phyloP scores from a whole-genome alignment of 2,113 vertebrate species.

The Callopanchax toddi region DNA sequence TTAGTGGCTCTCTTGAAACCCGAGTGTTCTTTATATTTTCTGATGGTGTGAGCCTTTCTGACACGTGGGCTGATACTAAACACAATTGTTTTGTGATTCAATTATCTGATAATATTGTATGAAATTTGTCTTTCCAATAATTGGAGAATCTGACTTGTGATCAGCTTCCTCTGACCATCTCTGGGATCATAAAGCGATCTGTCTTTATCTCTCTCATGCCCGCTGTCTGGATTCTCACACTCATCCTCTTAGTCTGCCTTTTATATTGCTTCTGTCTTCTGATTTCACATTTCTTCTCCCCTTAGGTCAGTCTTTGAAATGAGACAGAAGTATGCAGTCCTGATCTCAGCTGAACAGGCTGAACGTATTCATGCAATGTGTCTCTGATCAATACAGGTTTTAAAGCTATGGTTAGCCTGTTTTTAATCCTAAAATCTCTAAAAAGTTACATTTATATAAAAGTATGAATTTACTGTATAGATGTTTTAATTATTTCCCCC shows the following conservation, averaged over 20 bases:
- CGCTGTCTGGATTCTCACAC: conserved; percentile 2
- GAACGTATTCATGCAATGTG: too few relatives aligned
- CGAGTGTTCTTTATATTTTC: conserved; percentile 53
- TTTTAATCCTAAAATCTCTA: too few relatives aligned
- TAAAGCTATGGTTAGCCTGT: too few relatives aligned
- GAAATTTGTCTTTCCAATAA: conserved; percentile 59
- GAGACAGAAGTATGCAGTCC: background rate
- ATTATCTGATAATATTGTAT: conserved; percentile 83
- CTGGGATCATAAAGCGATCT: conserved; percentile 52
- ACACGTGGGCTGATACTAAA: conserved; percentile 55
- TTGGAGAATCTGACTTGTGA: conserved; percentile 55
- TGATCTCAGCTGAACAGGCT: background rate
- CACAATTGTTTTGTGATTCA: conserved; percentile 76
- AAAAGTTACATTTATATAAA: too few relatives aligned
- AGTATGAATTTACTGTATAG: too few relatives aligned
- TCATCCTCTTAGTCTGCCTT: conserved; percentile 45
- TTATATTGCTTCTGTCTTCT: conserved; percentile 45
- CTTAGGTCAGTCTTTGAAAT: conserved; percentile 32
- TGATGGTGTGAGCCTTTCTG: conserved; percentile 56
- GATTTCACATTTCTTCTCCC: conserved; percentile 21
- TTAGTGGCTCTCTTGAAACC: conserved; percentile 32
- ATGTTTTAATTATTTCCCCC: too few relatives aligned
- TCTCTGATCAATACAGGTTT: too few relatives aligned
- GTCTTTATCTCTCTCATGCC: background rate
- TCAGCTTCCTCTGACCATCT: conserved; percentile 28